Conservation (phyloP, 2,113 vertebrate genomes). For the Microtus pennsylvanicus region DNA sequence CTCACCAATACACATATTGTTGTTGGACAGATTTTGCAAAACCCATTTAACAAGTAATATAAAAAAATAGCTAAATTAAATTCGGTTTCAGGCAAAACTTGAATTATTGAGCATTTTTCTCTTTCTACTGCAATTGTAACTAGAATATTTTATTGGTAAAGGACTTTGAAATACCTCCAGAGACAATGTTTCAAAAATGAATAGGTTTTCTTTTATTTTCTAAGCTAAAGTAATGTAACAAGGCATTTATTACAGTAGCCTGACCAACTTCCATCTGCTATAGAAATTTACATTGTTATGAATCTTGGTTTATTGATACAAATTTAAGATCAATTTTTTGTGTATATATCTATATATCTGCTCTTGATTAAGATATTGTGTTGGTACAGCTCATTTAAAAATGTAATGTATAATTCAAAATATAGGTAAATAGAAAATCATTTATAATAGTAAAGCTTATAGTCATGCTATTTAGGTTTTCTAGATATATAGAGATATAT, state of each 20-base stretch:
- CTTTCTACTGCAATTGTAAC: neutral
- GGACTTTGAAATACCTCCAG: neutral
- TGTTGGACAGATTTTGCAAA: neutral
- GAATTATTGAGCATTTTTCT: neutral
- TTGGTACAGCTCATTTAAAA: too few species aligned
- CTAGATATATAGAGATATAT: too few species aligned
- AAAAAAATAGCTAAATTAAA: neutral
- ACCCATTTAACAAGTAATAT: constrained; percentile 6
- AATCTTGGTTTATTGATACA: too few species aligned
- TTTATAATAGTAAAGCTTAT: too few species aligned
- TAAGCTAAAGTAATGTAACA: neutral
- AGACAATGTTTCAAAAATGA: neutral
- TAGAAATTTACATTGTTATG: too few species aligned
- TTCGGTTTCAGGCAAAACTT: neutral
- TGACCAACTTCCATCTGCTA: neutral
- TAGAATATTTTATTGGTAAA: constrained; percentile 1
- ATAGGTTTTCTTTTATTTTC: neutral
- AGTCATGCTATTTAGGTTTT: too few species aligned
- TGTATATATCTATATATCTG: too few species aligned
- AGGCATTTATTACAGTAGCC: neutral
- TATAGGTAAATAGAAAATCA: too few species aligned
- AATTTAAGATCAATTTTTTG: too few species aligned
- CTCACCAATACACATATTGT: neutral
- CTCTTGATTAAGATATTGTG: too few species aligned
- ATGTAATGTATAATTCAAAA: too few species aligned